Evolutionary conservation across 2,888 invertebrate species (phyloP), one percentile per base, ranked within the genome.

Genomic region (Eupsilia transversa): DNA sequence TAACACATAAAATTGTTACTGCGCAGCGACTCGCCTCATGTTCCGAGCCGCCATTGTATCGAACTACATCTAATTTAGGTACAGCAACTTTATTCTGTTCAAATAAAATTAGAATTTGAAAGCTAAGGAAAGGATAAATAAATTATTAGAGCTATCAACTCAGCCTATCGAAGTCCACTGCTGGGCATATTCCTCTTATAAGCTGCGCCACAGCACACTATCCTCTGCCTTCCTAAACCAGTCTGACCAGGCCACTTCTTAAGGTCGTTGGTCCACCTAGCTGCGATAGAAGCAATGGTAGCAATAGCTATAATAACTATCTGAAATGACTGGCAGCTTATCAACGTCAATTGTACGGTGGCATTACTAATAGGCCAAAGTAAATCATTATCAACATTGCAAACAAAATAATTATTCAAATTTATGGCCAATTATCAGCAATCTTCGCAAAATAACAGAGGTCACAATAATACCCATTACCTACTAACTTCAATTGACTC

Each of bases 391-490:
- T 14, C 20, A 35, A 35, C 0, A 64, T 46, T 35, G 10, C 23
- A 2, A 72, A 52, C 60, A 60, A 59, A 59, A 38, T 63, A 7
- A 75, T 60, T 41, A 60, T 35, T 66, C 43, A 17, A 66, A 52
- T 75, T 54, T 46, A 38, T 46, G 54, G 30, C 30, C 76, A 75
- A 74, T 74, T 52, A 54, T 17, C 7, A 33, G n/a, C 59, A 41
- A 73, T 73, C n/a, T n/a, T 43, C 6, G 14, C 49, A 43, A 75
- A 74, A 43, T 52, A 14, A 27, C 59, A 66, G 41, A 75, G 75
- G 66, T 75, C 76, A 54, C 12, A 52, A 52, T 65, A 74, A 35
- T 35, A 67, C 43, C 30, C 66, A 75, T 66, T 52, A 75, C 12
- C 20, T 35, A 30, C 9, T 38, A 46, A n/a, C 35, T 54, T 38